Base-by-base conservation (phyloP, 2,888 invertebrate genomes). In the Papilio protenor region DNA sequence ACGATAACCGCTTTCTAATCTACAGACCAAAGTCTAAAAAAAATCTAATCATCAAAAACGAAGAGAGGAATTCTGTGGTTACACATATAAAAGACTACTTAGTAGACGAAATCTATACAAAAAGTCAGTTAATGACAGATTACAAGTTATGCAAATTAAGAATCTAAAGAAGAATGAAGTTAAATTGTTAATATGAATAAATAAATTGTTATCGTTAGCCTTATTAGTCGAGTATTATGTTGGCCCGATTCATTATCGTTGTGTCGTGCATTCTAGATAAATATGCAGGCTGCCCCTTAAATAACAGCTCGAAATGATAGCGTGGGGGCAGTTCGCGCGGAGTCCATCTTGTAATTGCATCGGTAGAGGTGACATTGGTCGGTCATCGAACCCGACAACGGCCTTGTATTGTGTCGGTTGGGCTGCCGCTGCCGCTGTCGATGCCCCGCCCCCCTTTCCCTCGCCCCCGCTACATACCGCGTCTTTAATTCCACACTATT, bases 311-410 rank as follows among this genome's bases (percentile, higher is more conserved):
- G 71, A 61, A 77, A 69, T 80, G 81, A 81, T 83, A 61, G 81
- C 77, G 83, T 52, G 80, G 71, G 77, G 82, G 77, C 82, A 80
- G 83, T 82, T 52, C 80, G 82, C 81, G 83, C 83, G 81, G 82
- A 82, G 81, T 84, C 87, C 86, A 77, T 81, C 82, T 81, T 90
- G 88, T 88, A 84, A 87, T 83, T 88, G 87, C 87, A 88, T 83
- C 85, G 85, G 86, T 89, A 90, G 84, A 93, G 93, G 92, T 93
- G 93, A 93, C 93, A 89, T 93, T 93, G 91, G 81, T 84, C 87
- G 92, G 91, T 86, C 91, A 84, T 86, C 86, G 92, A 92, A 89
- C 91, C 81, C 78, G 77, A 18, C 80, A 81, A 79, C 83, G 85
- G 85, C 87, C 87, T 89, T 88, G 87, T 81, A 77, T 82, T 87